A percentile compares a stretch with the other conserved stretches of the same genome.
phyloP scores from a whole-genome alignment of 2,113 vertebrate genomes.

The Bos indicus region DNA sequence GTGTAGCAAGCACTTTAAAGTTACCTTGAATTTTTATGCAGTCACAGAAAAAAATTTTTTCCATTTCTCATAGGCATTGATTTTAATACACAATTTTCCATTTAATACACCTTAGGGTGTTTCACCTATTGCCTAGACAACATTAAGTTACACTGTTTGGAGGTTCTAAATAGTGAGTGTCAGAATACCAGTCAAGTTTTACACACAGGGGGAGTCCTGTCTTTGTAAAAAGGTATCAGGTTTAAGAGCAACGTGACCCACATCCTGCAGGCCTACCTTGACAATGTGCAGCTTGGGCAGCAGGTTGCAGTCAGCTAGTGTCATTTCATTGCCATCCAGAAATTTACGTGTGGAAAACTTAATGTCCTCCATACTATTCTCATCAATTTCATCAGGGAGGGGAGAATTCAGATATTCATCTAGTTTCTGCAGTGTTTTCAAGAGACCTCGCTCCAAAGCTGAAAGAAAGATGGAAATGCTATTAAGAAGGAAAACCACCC shows the following conservation, averaged over 20 bases:
- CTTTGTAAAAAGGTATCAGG: background rate
- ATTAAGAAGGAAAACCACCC: background rate
- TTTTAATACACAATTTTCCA: conserved; percentile 15
- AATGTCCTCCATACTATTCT: conserved; percentile 96
- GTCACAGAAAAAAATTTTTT: background rate
- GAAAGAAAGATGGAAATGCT: background rate
- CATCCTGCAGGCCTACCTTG: conserved; percentile 81
- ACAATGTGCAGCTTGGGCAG: conserved; percentile 98
- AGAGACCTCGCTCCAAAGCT: conserved; percentile 92
- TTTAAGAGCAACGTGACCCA: fast-evolving
- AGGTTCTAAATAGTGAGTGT: background rate
- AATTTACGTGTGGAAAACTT: conserved; percentile 90
- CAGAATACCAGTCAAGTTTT: background rate
- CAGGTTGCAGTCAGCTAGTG: conserved; percentile 96
- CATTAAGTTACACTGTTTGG: background rate
- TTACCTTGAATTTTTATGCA: background rate
- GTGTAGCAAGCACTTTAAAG: background rate
- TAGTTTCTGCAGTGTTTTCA: conserved; percentile 97
- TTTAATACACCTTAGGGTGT: background rate
- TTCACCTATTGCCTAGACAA: background rate
- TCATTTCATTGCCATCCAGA: conserved; percentile 97
- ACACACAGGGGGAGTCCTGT: background rate
- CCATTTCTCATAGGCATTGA: background rate
- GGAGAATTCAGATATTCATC: conserved; percentile 95
- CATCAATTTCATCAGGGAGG: conserved; percentile 96